These are phyloP conservation scores for Amitus sp. DNA, from an alignment of 2,888 invertebrate species.

Conservation along the genomic window DNA sequence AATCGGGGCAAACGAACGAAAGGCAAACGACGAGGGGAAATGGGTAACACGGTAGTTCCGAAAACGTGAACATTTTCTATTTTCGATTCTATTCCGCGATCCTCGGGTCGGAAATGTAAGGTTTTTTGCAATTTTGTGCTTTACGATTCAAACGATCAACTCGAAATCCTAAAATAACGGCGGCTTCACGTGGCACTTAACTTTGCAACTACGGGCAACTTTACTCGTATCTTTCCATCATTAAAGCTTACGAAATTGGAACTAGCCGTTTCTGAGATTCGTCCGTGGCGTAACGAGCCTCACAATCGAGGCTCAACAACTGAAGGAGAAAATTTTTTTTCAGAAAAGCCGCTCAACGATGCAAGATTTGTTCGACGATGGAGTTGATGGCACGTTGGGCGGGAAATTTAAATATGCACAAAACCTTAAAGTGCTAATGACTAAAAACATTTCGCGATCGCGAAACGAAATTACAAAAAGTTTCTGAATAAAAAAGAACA, in stretches of 20 bases:
- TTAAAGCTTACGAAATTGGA: no score
- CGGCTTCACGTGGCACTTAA: neutral
- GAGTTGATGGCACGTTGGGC: neutral
- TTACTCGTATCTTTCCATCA: neutral
- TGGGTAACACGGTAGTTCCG: neutral
- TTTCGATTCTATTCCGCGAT: neutral
- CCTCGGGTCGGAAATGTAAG: no score
- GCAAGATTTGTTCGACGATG: neutral
- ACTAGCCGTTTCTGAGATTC: no score
- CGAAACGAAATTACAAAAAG: no score
- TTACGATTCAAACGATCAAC: neutral
- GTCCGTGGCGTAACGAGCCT: no score
- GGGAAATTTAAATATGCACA: neutral
- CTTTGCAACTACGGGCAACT: neutral
- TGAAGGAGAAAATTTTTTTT: neutral
- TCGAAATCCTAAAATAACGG: neutral
- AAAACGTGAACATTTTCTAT: conserved; percentile 2
- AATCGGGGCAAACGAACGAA: no score
- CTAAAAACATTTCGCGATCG: no score
- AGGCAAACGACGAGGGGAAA: neutral
- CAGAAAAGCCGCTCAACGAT: neutral
- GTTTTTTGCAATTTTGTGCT: no score
- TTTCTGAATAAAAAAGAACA: no score
- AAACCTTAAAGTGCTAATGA: neutral
- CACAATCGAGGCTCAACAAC: no score